Percentiles rank a stretch among this genome's conserved stretches.
These are phyloP conservation scores for Phaethon lepturus DNA, from an alignment of 2,113 vertebrate genomes.

Conservation along the genomic window DNA sequence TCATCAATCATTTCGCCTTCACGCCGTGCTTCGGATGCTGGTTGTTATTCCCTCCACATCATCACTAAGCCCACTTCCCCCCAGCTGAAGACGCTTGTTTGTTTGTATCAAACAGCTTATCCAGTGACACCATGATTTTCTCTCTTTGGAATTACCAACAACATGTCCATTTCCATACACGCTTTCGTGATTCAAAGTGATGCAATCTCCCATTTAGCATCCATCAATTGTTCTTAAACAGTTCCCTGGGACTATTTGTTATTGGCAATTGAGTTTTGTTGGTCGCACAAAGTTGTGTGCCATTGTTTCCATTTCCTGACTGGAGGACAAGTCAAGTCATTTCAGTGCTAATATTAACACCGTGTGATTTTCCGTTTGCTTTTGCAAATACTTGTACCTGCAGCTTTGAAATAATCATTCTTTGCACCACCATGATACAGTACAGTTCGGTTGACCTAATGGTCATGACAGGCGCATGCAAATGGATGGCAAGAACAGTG, in stretches of 20 bases:
- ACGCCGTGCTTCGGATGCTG: neutral
- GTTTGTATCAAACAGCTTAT: neutral
- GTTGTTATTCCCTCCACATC: neutral
- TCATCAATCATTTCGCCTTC: neutral
- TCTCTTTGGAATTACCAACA: neutral
- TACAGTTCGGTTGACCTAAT: neutral
- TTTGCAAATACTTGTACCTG: neutral
- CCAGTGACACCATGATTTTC: neutral
- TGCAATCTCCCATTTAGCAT: constrained; percentile 40
- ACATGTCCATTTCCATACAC: neutral
- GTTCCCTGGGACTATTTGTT: constrained; percentile 12
- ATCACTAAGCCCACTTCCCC: neutral
- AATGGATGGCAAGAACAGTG: neutral
- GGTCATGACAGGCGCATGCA: neutral
- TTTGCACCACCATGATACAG: neutral
- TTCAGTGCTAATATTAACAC: constrained; percentile 7
- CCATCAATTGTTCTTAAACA: constrained; percentile 54
- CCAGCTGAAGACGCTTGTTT: neutral
- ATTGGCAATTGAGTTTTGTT: neutral
- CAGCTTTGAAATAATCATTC: neutral
- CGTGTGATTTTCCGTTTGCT: neutral
- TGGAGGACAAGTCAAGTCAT: neutral
- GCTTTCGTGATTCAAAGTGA: neutral
- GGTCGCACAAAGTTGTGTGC: neutral
- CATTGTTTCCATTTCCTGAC: constrained; percentile 62